A percentile compares a stretch with the other conserved stretches of the same genome.
Evolutionary conservation across 2,113 vertebrate species (phyloP).

Genomic region (Erinaceus europaeus): DNA sequence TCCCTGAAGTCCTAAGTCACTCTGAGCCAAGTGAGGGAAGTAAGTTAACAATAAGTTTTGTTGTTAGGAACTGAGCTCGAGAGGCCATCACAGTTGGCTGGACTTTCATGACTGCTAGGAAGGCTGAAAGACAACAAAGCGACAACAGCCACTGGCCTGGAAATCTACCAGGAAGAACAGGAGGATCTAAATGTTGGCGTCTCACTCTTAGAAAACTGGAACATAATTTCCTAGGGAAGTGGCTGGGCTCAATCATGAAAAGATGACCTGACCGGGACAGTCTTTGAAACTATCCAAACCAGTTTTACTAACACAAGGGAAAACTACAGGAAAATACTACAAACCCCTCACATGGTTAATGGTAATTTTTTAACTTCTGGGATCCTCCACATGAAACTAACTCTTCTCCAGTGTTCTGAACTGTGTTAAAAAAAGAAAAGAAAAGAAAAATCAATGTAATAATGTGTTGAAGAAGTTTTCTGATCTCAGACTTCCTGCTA

Average conservation of each 20-base stretch:
- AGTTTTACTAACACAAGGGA: neutral
- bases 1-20: neutral
- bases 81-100: neutral
- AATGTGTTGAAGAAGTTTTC: too few species aligned
- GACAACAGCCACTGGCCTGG: neutral
- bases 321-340: fast-evolving
- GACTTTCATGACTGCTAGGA: neutral
- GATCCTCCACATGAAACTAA: neutral
- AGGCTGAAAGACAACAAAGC: neutral
- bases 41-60: neutral
- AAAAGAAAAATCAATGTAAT: too few species aligned
- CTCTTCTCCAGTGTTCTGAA: neutral
- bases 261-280: neutral
- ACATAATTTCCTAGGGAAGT: neutral
- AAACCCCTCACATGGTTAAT: neutral
- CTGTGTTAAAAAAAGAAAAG: too few species aligned
- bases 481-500: too few species aligned
- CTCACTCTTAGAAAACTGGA: neutral
- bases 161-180: neutral
- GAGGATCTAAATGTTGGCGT: neutral
- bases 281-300: neutral
- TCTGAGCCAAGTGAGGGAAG: neutral
- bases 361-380: neutral
- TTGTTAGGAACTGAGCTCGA: neutral
- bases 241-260: neutral